Base-by-base conservation (phyloP, 2,113 vertebrate species). In the Rhinolophus ferrumequinum region DNA sequence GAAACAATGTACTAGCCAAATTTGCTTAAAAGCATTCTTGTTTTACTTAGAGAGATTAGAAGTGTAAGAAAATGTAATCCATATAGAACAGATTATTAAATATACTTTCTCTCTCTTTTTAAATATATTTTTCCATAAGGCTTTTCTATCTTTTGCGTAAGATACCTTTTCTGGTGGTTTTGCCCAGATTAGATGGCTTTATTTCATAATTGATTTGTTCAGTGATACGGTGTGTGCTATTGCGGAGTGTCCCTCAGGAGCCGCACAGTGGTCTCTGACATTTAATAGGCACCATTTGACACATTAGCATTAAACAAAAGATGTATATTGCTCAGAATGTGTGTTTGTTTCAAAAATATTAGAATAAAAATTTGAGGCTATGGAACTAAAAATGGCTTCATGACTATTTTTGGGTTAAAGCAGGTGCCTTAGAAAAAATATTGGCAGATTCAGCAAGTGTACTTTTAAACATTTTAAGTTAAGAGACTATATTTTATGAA, bases 201-300 rank as follows among this genome's bases (percentile, higher is more conserved):
- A 94, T 97, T 98, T 97, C 94, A 97, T 50, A 87, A 95, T 95
- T 96, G 97, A 96, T 92, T 86, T 96, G 96, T 96, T 97, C 96
- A 91, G 96, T 97, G 98, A 97, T 98, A 93, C 0, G 84, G 80
- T 97, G 72, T 98, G 73, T 98, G 97, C 97, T 98, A 33, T 97
- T 98, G 98, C 98, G 35, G 98, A 98, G 88, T 98, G 96, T 96
- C 97, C 97, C 98, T 54, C 66, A 96, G 98, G 98, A 98, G 92
- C 97, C 38, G 52, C 97, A 95, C 66, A 62, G 94, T 70, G 83
- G 64, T 97, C 92, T 97, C 97, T 97, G 97, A 94, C 94, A 97
- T 97, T 96, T 96, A 90, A 92, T 97, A 92, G 94, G 60, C 86
- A 97, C 93, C 88, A 93, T 96, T 97, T 96, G 89, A 91, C 94